phyloP scores from a whole-genome alignment of 1,140 invertebrate species.

The Drosophila fuyamai region DNA sequence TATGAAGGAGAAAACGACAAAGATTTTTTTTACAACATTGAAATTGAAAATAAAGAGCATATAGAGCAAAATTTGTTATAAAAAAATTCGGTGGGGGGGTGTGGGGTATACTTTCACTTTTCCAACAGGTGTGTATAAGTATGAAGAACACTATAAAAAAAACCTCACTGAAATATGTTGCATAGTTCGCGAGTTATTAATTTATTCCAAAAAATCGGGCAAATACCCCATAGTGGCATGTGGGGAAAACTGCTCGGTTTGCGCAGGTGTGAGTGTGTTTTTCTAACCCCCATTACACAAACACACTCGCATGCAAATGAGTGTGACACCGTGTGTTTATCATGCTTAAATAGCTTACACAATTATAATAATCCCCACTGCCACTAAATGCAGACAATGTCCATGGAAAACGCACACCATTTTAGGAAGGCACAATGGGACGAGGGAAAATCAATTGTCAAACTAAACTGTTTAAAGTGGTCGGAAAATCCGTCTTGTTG shows the following conservation, averaged over 20 bases:
- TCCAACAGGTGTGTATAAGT: too few relatives aligned
- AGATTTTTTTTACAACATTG: too few relatives aligned
- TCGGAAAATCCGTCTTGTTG: neutral
- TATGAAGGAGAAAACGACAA: too few relatives aligned
- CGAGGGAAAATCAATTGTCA: conserved; percentile 33
- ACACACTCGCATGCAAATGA: conserved; percentile 5
- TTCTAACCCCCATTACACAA: conserved; percentile 4
- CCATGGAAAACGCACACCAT: conserved; percentile 4
- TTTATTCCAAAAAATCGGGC: too few relatives aligned
- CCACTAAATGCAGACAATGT: conserved; percentile 29
- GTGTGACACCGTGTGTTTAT: conserved; percentile 43
- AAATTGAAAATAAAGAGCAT: too few relatives aligned
- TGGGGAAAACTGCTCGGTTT: neutral
- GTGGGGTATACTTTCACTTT: too few relatives aligned
- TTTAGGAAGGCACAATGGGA: conserved; percentile 19
- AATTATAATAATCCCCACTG: conserved; percentile 64
- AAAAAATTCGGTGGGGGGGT: too few relatives aligned
- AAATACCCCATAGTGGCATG: too few relatives aligned
- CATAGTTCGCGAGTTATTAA: too few relatives aligned
- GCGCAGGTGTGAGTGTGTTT: conserved; percentile 9
- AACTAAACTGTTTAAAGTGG: conserved; percentile 15
- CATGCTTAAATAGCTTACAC: conserved; percentile 64
- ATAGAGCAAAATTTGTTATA: too few relatives aligned
- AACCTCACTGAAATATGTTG: too few relatives aligned
- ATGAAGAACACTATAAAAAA: too few relatives aligned